Evolutionary conservation across 2,888 invertebrate species (phyloP).

Genomic region (Podotricha telesiphe): DNA sequence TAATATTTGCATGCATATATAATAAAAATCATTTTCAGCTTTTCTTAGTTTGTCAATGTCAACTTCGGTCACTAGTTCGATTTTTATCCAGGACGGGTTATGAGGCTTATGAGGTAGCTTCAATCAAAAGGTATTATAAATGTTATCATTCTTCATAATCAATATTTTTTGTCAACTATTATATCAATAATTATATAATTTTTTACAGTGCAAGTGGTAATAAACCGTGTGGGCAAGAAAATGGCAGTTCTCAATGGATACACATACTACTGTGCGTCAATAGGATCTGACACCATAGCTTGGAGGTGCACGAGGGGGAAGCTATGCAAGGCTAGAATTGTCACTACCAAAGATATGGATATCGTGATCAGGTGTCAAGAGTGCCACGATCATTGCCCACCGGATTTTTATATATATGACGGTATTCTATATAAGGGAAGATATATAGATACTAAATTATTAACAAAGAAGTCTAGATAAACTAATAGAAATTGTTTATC

Average conservation of each 20-base stretch:
- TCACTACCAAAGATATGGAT: conserved; percentile 20
- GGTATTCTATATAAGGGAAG: conserved; percentile 38
- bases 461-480: not conserved
- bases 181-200: not conserved
- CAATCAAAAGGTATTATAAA: no score
- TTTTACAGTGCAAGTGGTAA: conserved; percentile 50
- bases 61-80: no score
- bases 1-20: conserved; percentile 7
- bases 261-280: conserved; percentile 51
- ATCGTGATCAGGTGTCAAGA: conserved; percentile 33
- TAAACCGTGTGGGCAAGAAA: conserved; percentile 50
- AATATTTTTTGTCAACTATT: no score
- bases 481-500: not conserved
- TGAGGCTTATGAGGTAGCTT: no score
- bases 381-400: conserved; percentile 49
- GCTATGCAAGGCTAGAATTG: conserved; percentile 37
- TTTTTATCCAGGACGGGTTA: no score
- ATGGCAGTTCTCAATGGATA: conserved; percentile 51
- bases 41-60: not conserved
- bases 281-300: conserved; percentile 27
- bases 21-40: not conserved
- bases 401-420: conserved; percentile 42
- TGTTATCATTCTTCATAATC: no score
- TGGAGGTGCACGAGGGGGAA: conserved; percentile 42
- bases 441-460: not conserved